Percentiles rank a stretch among this genome's conserved stretches.
Conservation (phyloP, 2,888 invertebrate species). For the Tiphia femorata region DNA sequence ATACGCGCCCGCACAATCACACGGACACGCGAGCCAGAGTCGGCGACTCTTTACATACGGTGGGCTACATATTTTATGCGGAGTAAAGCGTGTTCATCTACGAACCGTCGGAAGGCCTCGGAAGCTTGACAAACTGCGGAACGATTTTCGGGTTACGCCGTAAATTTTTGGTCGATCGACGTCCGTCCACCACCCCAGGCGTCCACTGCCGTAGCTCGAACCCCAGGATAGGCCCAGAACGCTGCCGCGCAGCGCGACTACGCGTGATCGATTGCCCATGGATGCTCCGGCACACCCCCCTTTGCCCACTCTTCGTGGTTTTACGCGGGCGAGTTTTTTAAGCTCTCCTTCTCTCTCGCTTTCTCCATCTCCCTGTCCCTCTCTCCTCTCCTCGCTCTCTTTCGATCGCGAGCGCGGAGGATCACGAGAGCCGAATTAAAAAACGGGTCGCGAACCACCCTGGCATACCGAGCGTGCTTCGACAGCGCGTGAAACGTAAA, state of each 20-base stretch:
- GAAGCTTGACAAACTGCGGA: slow-evolving; percentile 54
- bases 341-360: slow-evolving; percentile 12
- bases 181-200: background rate
- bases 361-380: background rate
- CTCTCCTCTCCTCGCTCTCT: slow-evolving; percentile 27
- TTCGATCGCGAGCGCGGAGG: background rate
- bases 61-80: slow-evolving; percentile 47
- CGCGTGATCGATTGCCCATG: slow-evolving; percentile 38
- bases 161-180: slow-evolving; percentile 46
- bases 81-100: slow-evolving; percentile 33
- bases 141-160: slow-evolving; percentile 53
- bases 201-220: slow-evolving; percentile 3
- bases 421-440: slow-evolving; percentile 29
- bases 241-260: background rate
- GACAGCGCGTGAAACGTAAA: slow-evolving; percentile 25
- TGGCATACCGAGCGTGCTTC: slow-evolving; percentile 19
- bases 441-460: no score
- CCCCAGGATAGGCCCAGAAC: no score
- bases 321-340: slow-evolving; percentile 30
- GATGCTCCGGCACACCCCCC: no score
- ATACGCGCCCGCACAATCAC: no score
- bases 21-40: no score
- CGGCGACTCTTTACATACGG: slow-evolving; percentile 47
- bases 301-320: slow-evolving; percentile 20
- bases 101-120: slow-evolving; percentile 47